These are phyloP conservation scores for Peromyscus polionotus DNA, from an alignment of 2,113 vertebrate genomes.

Conservation along the genomic window DNA sequence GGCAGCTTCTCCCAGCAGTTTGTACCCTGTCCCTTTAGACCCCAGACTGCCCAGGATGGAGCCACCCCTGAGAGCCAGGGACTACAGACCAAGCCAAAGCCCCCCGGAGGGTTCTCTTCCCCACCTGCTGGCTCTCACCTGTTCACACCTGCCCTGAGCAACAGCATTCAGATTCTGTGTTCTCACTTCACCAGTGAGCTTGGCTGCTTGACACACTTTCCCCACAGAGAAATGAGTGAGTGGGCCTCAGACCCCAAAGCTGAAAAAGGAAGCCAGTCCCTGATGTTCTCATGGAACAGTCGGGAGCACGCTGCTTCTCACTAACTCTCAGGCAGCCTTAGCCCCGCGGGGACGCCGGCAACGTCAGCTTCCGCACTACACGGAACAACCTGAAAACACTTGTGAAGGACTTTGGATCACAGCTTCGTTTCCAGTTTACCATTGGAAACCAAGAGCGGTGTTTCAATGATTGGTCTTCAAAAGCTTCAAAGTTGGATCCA, in stretches of 20 bases:
- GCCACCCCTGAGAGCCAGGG: neutral
- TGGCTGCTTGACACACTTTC: constrained; percentile 3
- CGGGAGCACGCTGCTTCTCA: neutral
- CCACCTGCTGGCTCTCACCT: neutral
- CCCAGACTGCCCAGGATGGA: neutral
- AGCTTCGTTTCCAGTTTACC: neutral
- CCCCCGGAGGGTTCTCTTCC: neutral
- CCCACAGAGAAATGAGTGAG: constrained; percentile 21
- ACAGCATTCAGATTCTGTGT: neutral
- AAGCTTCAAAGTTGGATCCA: constrained; percentile 10
- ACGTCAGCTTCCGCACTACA: neutral
- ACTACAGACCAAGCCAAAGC: neutral
- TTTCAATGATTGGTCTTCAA: neutral
- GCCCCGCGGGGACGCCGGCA: neutral
- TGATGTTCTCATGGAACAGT: neutral
- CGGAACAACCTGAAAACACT: neutral
- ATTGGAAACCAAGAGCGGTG: neutral
- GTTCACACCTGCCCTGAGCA: neutral
- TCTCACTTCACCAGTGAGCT: constrained; percentile 45
- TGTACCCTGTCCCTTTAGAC: neutral
- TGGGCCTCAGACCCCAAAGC: constrained; percentile 28
- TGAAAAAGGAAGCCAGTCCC: constrained; percentile 23
- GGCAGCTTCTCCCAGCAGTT: neutral
- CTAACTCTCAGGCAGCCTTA: neutral
- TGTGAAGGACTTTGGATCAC: neutral